These are phyloP conservation scores for Lophotis ruficrista DNA, from an alignment of 2,113 vertebrate species.

Conservation along the genomic window DNA sequence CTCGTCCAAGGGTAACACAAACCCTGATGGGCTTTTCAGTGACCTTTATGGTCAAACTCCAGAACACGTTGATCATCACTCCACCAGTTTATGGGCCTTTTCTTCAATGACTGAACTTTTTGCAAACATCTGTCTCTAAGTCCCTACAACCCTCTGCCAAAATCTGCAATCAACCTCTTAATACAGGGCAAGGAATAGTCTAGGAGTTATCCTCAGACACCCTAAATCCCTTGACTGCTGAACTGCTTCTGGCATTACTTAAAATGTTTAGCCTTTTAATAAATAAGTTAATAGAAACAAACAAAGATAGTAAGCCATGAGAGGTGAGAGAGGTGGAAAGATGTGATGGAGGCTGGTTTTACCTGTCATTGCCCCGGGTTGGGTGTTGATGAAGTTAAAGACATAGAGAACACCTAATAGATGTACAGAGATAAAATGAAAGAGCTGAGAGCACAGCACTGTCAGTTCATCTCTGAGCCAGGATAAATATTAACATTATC, in stretches of 20 bases:
- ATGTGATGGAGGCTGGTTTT: background rate
- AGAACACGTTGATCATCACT: background rate
- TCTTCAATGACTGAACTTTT: background rate
- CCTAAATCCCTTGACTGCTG: background rate
- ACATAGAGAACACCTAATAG: constrained; percentile 28
- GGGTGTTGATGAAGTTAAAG: background rate
- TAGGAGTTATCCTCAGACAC: background rate
- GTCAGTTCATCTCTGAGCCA: constrained; percentile 70
- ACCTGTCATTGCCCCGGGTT: background rate
- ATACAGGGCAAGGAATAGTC: background rate
- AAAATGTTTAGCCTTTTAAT: background rate
- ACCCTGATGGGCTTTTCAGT: background rate
- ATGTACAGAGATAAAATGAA: constrained; percentile 45
- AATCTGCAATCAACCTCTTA: background rate
- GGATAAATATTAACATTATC: constrained; percentile 88
- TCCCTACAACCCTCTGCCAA: background rate
- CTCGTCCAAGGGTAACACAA: background rate
- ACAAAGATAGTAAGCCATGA: background rate
- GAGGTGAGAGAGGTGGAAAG: background rate
- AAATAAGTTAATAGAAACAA: background rate
- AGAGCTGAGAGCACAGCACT: constrained; percentile 9
- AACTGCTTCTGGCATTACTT: background rate
- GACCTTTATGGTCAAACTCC: background rate
- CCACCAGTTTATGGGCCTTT: background rate
- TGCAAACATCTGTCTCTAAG: background rate